These are phyloP conservation scores for Thysanoteuthis rhombus DNA, from an alignment of 2,888 invertebrate genomes.

Conservation along the genomic window DNA sequence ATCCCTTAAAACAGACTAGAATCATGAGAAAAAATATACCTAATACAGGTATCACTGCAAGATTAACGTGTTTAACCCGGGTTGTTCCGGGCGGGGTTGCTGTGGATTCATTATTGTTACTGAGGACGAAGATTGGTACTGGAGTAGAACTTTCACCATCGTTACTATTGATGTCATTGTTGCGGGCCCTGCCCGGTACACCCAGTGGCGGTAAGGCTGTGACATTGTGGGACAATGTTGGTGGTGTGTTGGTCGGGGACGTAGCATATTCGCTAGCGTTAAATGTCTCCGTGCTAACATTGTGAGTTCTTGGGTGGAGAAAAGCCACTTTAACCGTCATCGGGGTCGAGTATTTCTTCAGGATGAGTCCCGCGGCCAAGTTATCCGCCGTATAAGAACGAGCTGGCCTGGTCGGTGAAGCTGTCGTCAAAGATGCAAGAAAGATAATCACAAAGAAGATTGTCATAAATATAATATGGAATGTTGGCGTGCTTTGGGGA, in stretches of 20 bases:
- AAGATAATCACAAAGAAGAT: not conserved
- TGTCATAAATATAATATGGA: not conserved
- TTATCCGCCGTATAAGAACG: not conserved
- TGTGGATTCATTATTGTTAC: not conserved
- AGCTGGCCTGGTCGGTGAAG: not conserved
- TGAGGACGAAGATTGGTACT: not conserved
- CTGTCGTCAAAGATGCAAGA: not conserved
- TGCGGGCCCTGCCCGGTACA: not conserved
- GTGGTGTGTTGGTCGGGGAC: not conserved
- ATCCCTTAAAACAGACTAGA: slow-evolving; percentile 35
- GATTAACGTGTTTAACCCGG: slow-evolving; percentile 29
- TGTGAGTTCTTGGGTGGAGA: not conserved
- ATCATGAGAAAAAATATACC: slow-evolving; percentile 37
- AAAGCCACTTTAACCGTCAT: not conserved
- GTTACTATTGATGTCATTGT: not conserved
- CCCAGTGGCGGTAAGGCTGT: not conserved
- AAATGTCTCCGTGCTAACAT: not conserved
- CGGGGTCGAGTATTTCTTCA: not conserved
- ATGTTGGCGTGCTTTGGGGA: not conserved
- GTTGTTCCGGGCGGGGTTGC: not conserved
- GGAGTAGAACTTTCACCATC: not conserved
- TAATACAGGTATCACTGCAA: slow-evolving; percentile 38
- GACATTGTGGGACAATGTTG: not conserved
- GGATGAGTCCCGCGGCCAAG: not conserved
- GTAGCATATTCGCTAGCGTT: not conserved